These are phyloP conservation scores for Gila orcuttii DNA, from an alignment of 2,113 vertebrate genomes.

Conservation along the genomic window DNA sequence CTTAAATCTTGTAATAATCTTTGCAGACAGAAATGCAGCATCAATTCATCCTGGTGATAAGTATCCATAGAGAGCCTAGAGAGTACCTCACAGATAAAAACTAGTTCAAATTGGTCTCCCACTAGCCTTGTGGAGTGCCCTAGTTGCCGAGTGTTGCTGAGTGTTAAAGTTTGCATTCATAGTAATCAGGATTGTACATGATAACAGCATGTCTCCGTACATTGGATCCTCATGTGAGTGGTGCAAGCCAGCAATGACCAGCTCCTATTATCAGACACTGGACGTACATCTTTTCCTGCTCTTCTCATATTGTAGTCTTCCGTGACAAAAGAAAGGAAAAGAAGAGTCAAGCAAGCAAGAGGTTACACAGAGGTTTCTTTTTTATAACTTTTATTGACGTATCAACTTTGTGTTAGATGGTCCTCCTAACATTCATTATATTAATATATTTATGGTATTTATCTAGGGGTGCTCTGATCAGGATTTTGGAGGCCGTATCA, in stretches of 20 bases:
- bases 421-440: neutral
- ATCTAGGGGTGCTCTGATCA: no score
- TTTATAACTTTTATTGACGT: neutral
- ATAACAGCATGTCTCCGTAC: neutral
- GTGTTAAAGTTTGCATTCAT: neutral
- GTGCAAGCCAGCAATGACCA: conserved; percentile 4
- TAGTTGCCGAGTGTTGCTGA: neutral
- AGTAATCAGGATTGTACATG: conserved; percentile 24
- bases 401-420: neutral
- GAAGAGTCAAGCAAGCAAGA: neutral
- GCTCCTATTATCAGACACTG: neutral
- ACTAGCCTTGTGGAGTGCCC: neutral
- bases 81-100: neutral
- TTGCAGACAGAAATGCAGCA: neutral
- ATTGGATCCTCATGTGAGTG: neutral
- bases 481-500: no score
- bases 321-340: neutral
- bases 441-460: no score
- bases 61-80: neutral
- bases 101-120: conserved; percentile 7
- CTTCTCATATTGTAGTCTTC: neutral
- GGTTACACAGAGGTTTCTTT: neutral
- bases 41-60: neutral
- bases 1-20: neutral
- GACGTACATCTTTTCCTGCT: neutral